These are phyloP conservation scores for Nothobranchius furzeri DNA, from an alignment of 2,113 vertebrate species.

Conservation along the genomic window DNA sequence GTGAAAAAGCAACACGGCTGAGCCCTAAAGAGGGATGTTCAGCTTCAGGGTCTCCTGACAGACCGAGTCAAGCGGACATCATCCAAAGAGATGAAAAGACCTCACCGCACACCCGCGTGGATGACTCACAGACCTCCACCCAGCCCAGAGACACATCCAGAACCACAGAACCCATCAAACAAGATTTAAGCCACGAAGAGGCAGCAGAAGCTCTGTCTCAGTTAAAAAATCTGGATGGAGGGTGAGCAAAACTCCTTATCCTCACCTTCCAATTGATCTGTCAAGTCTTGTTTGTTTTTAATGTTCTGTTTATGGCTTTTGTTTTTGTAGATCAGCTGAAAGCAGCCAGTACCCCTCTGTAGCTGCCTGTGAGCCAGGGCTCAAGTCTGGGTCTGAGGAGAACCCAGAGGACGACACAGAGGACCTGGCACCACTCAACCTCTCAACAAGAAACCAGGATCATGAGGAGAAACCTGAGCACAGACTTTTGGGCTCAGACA, in stretches of 20 bases:
- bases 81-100: slow-evolving; percentile 80
- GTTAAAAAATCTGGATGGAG: slow-evolving; percentile 33
- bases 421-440: slow-evolving; percentile 86
- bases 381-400: slow-evolving; percentile 30
- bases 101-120: slow-evolving; percentile 22
- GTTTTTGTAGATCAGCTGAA: slow-evolving; percentile 52
- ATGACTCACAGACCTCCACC: slow-evolving; percentile 50
- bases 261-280: background rate
- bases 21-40: slow-evolving; percentile 90
- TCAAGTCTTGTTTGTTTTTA: background rate
- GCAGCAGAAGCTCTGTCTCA: slow-evolving; percentile 52
- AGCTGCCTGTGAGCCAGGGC: slow-evolving; percentile 7
- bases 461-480: slow-evolving; percentile 22
- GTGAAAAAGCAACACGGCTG: slow-evolving; percentile 83
- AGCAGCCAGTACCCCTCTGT: slow-evolving; percentile 4
- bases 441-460: slow-evolving; percentile 83
- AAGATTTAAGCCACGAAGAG: slow-evolving; percentile 61
- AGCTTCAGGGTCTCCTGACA: slow-evolving; percentile 90
- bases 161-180: slow-evolving; percentile 58
- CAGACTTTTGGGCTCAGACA: slow-evolving; percentile 15
- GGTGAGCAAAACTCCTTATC: slow-evolving; percentile 34
- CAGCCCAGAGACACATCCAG: slow-evolving; percentile 66
- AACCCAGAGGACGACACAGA: slow-evolving; percentile 41
- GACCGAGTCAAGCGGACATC: slow-evolving; percentile 87
- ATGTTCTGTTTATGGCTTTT: background rate